Conservation (phyloP, 1,140 invertebrate genomes). For the Danaus plexippus region DNA sequence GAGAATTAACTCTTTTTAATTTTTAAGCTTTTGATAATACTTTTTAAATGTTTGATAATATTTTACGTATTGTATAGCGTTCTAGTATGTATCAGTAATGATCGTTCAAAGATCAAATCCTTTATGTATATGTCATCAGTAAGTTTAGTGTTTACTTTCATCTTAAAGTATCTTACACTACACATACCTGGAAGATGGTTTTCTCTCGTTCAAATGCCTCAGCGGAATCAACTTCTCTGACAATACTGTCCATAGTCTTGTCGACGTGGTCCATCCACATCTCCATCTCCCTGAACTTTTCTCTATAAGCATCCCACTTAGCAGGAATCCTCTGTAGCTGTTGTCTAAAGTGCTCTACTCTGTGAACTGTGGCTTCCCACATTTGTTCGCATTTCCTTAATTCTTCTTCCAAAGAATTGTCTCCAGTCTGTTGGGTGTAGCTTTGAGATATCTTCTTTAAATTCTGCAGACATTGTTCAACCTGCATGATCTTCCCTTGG, state of each 20-base stretch:
- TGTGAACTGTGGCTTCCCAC: constrained; percentile 81
- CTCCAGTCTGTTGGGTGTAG: constrained; percentile 77
- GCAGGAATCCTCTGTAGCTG: constrained; percentile 90
- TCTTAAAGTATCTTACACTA: too few species aligned
- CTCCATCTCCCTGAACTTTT: constrained; percentile 88
- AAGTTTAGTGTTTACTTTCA: too few species aligned
- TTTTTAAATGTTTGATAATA: too few species aligned
- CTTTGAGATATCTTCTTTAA: constrained; percentile 80
- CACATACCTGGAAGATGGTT: constrained; percentile 87
- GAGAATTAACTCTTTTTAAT: too few species aligned
- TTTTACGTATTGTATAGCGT: too few species aligned
- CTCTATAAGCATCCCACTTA: constrained; percentile 89
- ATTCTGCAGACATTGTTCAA: constrained; percentile 82
- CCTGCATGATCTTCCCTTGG: constrained; percentile 77
- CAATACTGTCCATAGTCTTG: constrained; percentile 83
- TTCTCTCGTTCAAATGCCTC: constrained; percentile 93
- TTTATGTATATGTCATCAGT: too few species aligned
- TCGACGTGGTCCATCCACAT: constrained; percentile 93
- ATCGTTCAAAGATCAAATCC: too few species aligned
- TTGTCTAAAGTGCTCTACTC: constrained; percentile 80
- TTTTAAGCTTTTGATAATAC: too few species aligned
- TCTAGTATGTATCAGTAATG: too few species aligned
- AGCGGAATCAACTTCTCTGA: constrained; percentile 85
- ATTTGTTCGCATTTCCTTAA: constrained; percentile 77
- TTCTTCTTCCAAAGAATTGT: constrained; percentile 76